Percentiles rank a stretch among this genome's conserved stretches.
Conservation (phyloP, 1,140 invertebrate genomes). For the Yoshiicerus persimilis region DNA sequence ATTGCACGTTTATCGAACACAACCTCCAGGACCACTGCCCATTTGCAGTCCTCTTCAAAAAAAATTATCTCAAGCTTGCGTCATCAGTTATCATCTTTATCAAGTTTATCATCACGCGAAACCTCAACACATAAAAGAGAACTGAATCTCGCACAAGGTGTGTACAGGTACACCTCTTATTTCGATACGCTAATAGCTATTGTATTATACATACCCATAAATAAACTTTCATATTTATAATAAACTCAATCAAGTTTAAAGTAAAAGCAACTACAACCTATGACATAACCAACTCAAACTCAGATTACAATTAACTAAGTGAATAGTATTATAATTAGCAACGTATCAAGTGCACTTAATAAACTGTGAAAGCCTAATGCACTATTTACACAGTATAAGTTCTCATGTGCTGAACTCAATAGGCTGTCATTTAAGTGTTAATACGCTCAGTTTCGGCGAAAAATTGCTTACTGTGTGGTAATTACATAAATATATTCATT, state of each 20-base stretch:
- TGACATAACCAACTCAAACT: too few relatives aligned
- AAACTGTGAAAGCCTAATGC: neutral
- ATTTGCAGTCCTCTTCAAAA: neutral
- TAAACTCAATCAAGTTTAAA: neutral
- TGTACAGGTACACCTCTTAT: neutral
- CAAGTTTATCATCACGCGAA: slow-evolving; percentile 5
- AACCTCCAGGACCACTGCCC: neutral
- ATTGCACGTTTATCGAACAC: neutral
- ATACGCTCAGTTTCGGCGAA: neutral
- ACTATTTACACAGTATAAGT: neutral
- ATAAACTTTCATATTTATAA: neutral
- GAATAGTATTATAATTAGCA: neutral
- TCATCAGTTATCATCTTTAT: neutral
- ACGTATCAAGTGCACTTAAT: neutral
- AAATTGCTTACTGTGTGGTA: neutral
- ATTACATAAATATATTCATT: neutral
- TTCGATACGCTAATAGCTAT: neutral
- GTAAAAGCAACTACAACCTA: too few relatives aligned
- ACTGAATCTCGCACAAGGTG: neutral
- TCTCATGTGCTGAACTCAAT: neutral
- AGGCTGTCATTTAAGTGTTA: neutral
- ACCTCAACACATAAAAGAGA: neutral
- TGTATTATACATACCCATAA: neutral
- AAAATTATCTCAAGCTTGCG: neutral
- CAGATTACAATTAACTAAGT: neutral